Percentiles rank a stretch among this genome's conserved stretches.
phyloP scores from a whole-genome alignment of 2,888 invertebrate species.

The Mythimna loreyi region DNA sequence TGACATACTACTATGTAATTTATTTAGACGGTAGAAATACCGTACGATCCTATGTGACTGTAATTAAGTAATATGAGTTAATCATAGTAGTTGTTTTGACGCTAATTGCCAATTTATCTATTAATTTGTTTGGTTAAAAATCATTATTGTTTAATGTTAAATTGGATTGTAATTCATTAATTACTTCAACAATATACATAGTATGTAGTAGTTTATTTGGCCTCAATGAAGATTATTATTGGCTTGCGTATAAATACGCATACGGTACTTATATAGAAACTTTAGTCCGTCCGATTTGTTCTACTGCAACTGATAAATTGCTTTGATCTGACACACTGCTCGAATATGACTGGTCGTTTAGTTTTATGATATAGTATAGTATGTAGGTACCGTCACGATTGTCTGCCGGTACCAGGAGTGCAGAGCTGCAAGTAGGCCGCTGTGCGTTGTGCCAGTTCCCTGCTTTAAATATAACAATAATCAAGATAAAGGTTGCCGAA shows the following conservation, averaged over 20 bases:
- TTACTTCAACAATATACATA: background rate
- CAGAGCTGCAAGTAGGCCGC: slow-evolving; percentile 22
- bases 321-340: slow-evolving; percentile 44
- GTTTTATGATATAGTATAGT: slow-evolving; percentile 48
- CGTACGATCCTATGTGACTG: background rate
- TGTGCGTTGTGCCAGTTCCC: slow-evolving; percentile 26
- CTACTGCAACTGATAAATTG: slow-evolving; percentile 31
- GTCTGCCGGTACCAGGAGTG: slow-evolving; percentile 29
- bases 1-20: too few relatives aligned
- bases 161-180: background rate
- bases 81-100: background rate
- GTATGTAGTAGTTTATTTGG: background rate
- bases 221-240: slow-evolving; percentile 18
- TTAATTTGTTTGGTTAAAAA: background rate
- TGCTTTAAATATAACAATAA: slow-evolving; percentile 32
- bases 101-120: background rate
- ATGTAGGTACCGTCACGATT: slow-evolving; percentile 38
- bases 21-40: background rate
- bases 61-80: slow-evolving; percentile 5
- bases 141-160: background rate
- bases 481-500: slow-evolving; percentile 28
- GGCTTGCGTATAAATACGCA: slow-evolving; percentile 14
- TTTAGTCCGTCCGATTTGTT: slow-evolving; percentile 28
- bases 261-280: slow-evolving; percentile 27
- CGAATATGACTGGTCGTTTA: slow-evolving; percentile 34